phyloP scores from a whole-genome alignment of 2,888 invertebrate species.

The Mythimna pallens region DNA sequence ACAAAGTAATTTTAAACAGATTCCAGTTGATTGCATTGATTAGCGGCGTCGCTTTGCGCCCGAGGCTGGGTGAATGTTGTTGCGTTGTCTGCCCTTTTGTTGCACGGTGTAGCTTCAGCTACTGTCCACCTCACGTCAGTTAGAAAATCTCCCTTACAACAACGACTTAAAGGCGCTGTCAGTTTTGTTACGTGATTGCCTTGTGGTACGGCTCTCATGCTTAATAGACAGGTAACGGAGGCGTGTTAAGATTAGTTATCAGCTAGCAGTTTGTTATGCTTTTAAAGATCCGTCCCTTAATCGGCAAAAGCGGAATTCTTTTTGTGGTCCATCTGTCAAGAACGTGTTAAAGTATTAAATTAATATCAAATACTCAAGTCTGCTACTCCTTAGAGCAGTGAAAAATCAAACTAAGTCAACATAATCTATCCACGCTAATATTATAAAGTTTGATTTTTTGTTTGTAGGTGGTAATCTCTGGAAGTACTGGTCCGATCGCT shows the following conservation, averaged over 20 bases:
- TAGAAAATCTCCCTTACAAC: neutral
- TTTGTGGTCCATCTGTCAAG: too few relatives aligned
- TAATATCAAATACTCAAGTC: too few relatives aligned
- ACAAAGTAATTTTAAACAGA: neutral
- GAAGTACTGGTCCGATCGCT: too few relatives aligned
- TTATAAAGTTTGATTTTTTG: too few relatives aligned
- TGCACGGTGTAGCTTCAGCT: neutral
- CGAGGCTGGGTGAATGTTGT: neutral
- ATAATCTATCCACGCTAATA: too few relatives aligned
- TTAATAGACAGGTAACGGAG: neutral
- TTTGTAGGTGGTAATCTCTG: too few relatives aligned
- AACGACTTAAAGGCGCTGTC: neutral
- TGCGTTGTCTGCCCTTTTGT: conserved; percentile 7
- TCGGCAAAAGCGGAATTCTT: too few relatives aligned
- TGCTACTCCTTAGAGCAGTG: too few relatives aligned
- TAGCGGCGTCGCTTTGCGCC: conserved; percentile 5
- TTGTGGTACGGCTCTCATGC: neutral
- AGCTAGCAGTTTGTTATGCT: neutral
- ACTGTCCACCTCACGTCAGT: neutral
- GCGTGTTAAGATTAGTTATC: neutral
- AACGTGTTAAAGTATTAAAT: too few relatives aligned
- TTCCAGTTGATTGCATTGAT: neutral
- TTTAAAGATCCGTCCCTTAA: too few relatives aligned
- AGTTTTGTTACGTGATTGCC: neutral
- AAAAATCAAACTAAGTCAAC: too few relatives aligned